A percentile compares a stretch with the other conserved stretches of the same genome.
Evolutionary conservation across 2,113 vertebrate genomes (phyloP).

Genomic region (Oophaga pumilio): DNA sequence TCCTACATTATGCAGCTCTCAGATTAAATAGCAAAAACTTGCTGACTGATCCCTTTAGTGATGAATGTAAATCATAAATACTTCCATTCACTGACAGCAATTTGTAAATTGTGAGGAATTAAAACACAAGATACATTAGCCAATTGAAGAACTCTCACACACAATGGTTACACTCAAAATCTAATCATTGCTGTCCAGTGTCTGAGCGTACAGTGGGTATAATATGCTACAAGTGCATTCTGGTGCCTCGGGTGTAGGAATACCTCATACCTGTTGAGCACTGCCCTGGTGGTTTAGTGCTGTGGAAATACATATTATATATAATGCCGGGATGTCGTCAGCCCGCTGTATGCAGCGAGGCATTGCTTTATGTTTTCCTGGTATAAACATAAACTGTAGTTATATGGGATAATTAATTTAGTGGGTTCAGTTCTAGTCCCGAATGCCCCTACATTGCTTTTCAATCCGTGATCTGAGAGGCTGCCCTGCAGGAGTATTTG

Average conservation of each 20-base stretch:
- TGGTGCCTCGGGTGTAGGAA: neutral
- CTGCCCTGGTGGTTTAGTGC: neutral
- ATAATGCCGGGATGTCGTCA: neutral
- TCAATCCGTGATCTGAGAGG: conserved; percentile 37
- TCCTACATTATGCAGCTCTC: too few relatives aligned
- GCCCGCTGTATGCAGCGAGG: neutral
- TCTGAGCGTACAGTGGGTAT: too few relatives aligned
- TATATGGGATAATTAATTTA: conserved; percentile 45
- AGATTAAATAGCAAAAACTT: too few relatives aligned
- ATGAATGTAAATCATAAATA: too few relatives aligned
- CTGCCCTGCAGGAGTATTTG: conserved; percentile 46
- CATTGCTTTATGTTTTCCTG: neutral
- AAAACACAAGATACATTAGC: too few relatives aligned
- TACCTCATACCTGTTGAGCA: neutral
- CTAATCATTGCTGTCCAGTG: too few relatives aligned
- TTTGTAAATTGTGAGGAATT: too few relatives aligned
- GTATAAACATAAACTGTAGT: neutral
- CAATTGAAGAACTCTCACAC: too few relatives aligned
- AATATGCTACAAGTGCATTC: neutral
- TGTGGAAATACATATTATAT: neutral
- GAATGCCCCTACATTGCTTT: conserved; percentile 3
- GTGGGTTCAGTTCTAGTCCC: neutral
- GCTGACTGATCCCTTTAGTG: too few relatives aligned
- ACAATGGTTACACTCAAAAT: too few relatives aligned
- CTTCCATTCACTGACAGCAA: neutral